Percentiles rank a stretch among this genome's conserved stretches.
phyloP scores from a whole-genome alignment of 2,113 vertebrate species.

The Semnornis frantzii region DNA sequence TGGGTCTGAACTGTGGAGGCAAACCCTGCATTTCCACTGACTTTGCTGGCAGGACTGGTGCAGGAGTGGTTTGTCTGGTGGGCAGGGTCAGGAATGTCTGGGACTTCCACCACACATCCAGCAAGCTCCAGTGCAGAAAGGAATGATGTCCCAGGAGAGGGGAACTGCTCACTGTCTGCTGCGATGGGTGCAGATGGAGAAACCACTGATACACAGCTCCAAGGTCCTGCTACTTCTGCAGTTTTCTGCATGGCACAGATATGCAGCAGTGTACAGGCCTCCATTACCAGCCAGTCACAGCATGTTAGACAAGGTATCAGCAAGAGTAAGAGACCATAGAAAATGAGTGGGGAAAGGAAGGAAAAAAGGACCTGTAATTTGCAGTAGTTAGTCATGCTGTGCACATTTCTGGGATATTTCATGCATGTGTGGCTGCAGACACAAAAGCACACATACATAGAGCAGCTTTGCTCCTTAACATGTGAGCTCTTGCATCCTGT shows the following conservation, averaged over 20 bases:
- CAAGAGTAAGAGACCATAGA: constrained; percentile 6
- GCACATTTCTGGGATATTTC: background rate
- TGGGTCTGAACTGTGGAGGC: background rate
- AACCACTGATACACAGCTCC: background rate
- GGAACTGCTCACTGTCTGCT: background rate
- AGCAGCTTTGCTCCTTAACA: background rate
- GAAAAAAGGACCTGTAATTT: background rate
- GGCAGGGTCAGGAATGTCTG: accelerated
- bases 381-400: background rate
- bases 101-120: background rate
- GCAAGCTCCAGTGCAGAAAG: background rate
- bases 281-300: background rate
- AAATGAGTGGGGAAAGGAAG: background rate
- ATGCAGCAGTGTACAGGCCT: background rate
- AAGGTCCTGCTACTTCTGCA: background rate
- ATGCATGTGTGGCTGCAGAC: constrained; percentile 17
- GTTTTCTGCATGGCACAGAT: background rate
- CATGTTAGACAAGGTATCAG: background rate
- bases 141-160: accelerated
- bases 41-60: background rate
- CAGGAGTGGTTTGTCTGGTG: background rate
- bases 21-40: background rate
- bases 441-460: background rate
- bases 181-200: too few relatives aligned
- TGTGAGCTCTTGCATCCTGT: accelerated